A percentile compares a stretch with the other conserved stretches of the same genome.
These are phyloP conservation scores for Therioaphis trifolii DNA, from an alignment of 2,888 invertebrate species.

Conservation along the genomic window DNA sequence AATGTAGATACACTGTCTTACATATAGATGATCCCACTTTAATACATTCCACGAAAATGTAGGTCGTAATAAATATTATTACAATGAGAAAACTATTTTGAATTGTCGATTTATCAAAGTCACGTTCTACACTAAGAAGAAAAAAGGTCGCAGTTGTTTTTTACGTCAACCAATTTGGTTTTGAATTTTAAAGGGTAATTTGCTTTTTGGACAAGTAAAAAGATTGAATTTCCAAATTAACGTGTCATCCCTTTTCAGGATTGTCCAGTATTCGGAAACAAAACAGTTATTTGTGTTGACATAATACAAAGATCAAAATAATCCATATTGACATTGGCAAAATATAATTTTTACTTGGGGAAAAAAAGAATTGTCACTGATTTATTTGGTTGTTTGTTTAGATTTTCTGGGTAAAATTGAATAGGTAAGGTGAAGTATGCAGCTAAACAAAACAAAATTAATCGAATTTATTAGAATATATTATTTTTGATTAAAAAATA, in stretches of 20 bases:
- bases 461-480: no score
- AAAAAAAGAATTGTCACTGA: no score
- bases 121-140: not conserved
- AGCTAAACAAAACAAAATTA: no score
- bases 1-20: not conserved
- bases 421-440: no score
- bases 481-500: no score
- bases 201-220: not conserved
- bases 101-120: constrained; percentile 37
- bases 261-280: not conserved
- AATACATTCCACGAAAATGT: not conserved
- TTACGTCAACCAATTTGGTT: not conserved
- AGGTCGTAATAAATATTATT: not conserved
- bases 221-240: constrained; percentile 36
- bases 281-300: not conserved
- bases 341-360: no score
- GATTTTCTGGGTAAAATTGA: no score
- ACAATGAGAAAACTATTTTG: not conserved
- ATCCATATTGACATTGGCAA: no score
- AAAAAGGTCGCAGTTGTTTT: constrained; percentile 39
- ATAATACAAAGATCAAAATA: no score
- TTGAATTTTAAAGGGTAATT: constrained; percentile 28
- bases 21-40: not conserved
- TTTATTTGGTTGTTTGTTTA: no score
- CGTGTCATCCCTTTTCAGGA: constrained; percentile 48